These are phyloP conservation scores for Ichneumoninae sp. DNA, from an alignment of 2,888 invertebrate genomes.

Conservation along the genomic window DNA sequence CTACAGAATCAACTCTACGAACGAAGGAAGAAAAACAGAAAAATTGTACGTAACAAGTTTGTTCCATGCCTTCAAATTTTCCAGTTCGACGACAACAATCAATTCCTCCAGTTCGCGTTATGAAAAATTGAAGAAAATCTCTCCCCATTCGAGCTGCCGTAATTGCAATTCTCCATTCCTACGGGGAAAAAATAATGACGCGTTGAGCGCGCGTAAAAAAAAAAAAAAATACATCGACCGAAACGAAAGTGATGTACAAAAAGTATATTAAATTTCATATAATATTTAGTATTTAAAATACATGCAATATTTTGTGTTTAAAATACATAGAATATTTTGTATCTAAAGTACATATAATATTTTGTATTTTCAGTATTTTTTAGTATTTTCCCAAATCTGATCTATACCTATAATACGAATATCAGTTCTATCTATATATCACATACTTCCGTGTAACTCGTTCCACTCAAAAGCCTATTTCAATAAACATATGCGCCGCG, in stretches of 20 bases:
- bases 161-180: not conserved
- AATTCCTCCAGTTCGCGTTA: conserved; percentile 15
- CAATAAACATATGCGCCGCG: not conserved
- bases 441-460: not conserved
- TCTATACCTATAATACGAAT: not conserved
- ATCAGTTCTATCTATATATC: not conserved
- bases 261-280: too few species aligned
- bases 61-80: conserved; percentile 12
- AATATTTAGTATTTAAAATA: too few species aligned
- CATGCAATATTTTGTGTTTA: too few species aligned
- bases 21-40: not conserved
- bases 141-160: not conserved
- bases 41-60: conserved; percentile 5
- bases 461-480: conserved; percentile 1
- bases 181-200: not conserved
- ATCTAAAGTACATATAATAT: too few species aligned
- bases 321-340: too few species aligned
- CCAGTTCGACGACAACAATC: conserved; percentile 17
- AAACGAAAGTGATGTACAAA: too few species aligned
- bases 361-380: too few species aligned
- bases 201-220: conserved; percentile 25
- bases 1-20: too few species aligned
- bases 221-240: too few species aligned
- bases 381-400: too few species aligned
- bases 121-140: conserved; percentile 31